Evolutionary conservation across 2,797 vertebrate species (phyloP).

Genomic region (Hippoglossus hippoglossus): DNA sequence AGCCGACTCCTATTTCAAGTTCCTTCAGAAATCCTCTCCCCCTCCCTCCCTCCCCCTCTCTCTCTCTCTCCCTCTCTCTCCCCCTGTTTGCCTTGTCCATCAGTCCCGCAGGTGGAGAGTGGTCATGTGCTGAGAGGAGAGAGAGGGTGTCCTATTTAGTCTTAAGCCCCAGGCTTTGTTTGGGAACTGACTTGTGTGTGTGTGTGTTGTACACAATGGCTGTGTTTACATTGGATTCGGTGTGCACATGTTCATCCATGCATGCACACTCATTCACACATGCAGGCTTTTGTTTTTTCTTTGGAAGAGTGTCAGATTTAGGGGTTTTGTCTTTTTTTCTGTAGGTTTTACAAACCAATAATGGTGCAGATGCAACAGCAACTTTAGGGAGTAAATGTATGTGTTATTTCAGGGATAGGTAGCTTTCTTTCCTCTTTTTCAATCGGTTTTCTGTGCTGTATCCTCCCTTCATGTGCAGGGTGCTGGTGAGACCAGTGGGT

Average conservation of each 20-base stretch:
- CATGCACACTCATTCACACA: constrained; percentile 44
- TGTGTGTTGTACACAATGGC: constrained; percentile 62
- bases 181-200: constrained; percentile 53
- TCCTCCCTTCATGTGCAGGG: constrained; percentile 44
- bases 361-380: neutral
- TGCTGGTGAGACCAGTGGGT: constrained; percentile 51
- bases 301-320: constrained; percentile 21
- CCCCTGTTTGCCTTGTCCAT: constrained; percentile 22
- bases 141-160: constrained; percentile 66
- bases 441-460: constrained; percentile 2
- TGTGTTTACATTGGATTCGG: constrained; percentile 72
- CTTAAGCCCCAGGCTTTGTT: constrained; percentile 72
- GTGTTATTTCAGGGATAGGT: neutral
- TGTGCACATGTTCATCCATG: constrained; percentile 56
- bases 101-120: constrained; percentile 70
- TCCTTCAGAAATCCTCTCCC: constrained; percentile 22
- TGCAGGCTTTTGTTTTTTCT: constrained; percentile 50
- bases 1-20: constrained; percentile 60
- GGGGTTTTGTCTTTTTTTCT: constrained; percentile 10
- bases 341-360: neutral
- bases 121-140: constrained; percentile 62
- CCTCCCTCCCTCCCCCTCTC: constrained; percentile 1
- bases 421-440: neutral
- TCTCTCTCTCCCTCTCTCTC: constrained; percentile 3
- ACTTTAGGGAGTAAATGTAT: too few species aligned